Base-by-base conservation (phyloP, 2,888 invertebrate species). In the Nephrocerus scutellatus region DNA sequence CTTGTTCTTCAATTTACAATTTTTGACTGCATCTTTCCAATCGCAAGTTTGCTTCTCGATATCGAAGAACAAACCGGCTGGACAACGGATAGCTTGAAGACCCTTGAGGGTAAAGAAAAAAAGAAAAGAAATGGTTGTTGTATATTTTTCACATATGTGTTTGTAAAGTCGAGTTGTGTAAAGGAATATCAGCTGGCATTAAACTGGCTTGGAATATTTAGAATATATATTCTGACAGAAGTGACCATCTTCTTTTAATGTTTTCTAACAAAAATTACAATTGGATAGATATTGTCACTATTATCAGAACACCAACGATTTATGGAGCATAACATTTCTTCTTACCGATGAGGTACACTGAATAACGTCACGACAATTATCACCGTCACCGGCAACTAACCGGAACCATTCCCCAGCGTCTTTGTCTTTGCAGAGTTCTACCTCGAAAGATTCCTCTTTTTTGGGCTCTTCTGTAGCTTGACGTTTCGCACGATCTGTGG, bases 371-470 rank as follows among this genome's bases (percentile, higher is more conserved):
- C 91, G 84, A 70, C 91, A 92, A 70, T 85, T 86, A 72, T 90
- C 90, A 57, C 86, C 88, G 56, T 90, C 89, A 56, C 87, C 88
- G 46, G 86, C 81, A 46, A 86, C 84, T 63, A 91, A 74, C 61
- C 91, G 80, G 75, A 92, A 91, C 90, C 90, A 91, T 72, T 91
- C 91, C 49, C 90, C 90, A 35, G 91, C 90, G 72, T 89, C 90
- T 74, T 89, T 90, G 74, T 88, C 88, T 75, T 88, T 88, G 74
- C 91, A 91, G 55, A 92, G 76, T 70, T 89, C 90, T 62, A 74
- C 79, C 70, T 90, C 89, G 70, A 87, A 84, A 68, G 82, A 85
- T 57, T 89, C 89, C 57, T 87, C 87, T 72, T 87, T 87, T 71
- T 87, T 86, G 51, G 83, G 80, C 41, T 81, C 79, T 62, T 84